Base-by-base conservation (phyloP, 2,113 vertebrate species). In the Pyxicephalus adspersus region DNA sequence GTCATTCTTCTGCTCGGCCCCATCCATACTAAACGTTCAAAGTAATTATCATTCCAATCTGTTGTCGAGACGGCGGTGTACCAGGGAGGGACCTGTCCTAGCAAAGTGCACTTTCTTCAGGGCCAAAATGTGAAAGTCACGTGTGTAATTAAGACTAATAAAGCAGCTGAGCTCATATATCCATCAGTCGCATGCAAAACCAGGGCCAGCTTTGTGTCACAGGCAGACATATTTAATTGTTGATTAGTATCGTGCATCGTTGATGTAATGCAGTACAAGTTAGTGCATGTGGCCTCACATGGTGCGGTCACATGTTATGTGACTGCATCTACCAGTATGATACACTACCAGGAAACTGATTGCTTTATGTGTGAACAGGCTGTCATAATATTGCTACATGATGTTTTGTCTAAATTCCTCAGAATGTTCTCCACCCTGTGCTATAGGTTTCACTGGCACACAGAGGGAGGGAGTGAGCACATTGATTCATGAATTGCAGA, bases 21-120 rank as follows among this genome's bases (percentile, higher is more conserved):
- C 31, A 31, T 73, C 79, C 51, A 20, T 73, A 64, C 55, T 60
- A 81, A 65, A 55, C 20, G 60, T 73, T 65, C 55, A 31, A 55
- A 34, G 79, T 55, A 52, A 81, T 81, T 81, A 81, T 81, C 68
- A 73, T 81, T 74, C 79, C 79, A 74, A 64, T 64, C 60, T 73
- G 45, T 52, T 52, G 61, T 26, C 8, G 50, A 52, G 45, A 23
- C 29, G 4, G 68, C 38, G 23, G 64, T 81, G 73, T 65, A 72
- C n/a, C 16, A 11, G 79, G 68, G 68, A 73, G 79, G 34, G 64
- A 61, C 67, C 50, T 31, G 45, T 31, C 57, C 50, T 34, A 23
- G 60, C 58, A 71, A 51, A 81, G 50, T 54, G 38, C 18, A 28
- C 60, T 81, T 64, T 81, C 60, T 64, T 38, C 20, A 26, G 50